Conservation (phyloP, 2,888 invertebrate genomes). For the Aporophyla nigra region DNA sequence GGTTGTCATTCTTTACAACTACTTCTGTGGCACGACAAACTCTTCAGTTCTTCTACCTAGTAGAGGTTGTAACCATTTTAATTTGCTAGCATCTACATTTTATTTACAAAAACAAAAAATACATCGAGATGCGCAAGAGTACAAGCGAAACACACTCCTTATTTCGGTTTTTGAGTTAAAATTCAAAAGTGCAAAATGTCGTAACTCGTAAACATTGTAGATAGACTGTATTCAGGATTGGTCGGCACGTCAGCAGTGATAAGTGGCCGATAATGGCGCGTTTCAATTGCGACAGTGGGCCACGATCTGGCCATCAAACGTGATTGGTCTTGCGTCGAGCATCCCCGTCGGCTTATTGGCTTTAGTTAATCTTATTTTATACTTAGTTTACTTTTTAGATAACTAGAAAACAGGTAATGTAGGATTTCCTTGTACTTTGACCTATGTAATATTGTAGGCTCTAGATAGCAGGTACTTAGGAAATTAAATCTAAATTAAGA, state of each 20-base stretch:
- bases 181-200: conserved; percentile 22
- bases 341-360: conserved; percentile 49
- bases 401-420: background rate
- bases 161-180: background rate
- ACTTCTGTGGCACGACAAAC: no score
- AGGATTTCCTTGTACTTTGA: background rate
- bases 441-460: no score
- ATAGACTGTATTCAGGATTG: conserved; percentile 46
- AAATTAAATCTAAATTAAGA: background rate
- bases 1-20: no score
- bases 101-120: no score
- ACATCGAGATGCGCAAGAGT: conserved; percentile 2
- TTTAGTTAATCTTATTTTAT: conserved; percentile 50
- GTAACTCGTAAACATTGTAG: conserved; percentile 41
- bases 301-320: conserved; percentile 65
- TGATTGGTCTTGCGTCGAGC: conserved; percentile 55
- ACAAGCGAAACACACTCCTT: accelerated
- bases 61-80: background rate
- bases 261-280: conserved; percentile 60
- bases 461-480: background rate
- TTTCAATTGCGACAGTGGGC: conserved; percentile 64
- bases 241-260: conserved; percentile 52
- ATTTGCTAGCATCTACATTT: background rate
- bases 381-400: conserved; percentile 9
- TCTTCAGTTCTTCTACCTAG: no score